Evolutionary conservation across 2,888 invertebrate species (phyloP).

Genomic region (Drosophila neonasuta): DNA sequence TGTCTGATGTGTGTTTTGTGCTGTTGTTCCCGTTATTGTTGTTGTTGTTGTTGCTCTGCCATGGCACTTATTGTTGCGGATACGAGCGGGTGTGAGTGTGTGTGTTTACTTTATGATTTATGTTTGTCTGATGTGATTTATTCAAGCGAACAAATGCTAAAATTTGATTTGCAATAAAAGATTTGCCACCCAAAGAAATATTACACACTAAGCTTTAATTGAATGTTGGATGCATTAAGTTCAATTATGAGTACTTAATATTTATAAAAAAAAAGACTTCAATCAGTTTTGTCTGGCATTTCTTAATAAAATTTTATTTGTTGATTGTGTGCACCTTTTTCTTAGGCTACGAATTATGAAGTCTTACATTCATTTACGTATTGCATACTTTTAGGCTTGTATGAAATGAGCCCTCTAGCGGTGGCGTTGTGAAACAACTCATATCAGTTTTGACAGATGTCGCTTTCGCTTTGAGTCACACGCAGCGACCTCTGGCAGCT

Average conservation of each 20-base stretch:
- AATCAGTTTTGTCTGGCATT: no score
- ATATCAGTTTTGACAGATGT: conserved; percentile 51
- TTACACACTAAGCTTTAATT: conserved; percentile 49
- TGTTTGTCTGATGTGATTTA: conserved; percentile 79
- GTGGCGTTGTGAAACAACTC: conserved; percentile 16
- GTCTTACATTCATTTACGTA: rapidly evolving
- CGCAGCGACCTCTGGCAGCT: conserved; percentile 45
- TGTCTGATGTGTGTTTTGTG: conserved; percentile 75
- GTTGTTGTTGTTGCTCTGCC: conserved; percentile 1
- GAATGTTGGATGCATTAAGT: background rate
- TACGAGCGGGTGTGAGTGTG: conserved; percentile 26
- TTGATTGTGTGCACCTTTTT: background rate
- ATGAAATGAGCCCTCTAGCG: conserved; percentile 28
- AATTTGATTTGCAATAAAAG: conserved; percentile 70
- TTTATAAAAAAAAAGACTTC: background rate
- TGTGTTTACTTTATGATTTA: conserved; percentile 75
- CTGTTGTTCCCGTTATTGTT: conserved; percentile 16
- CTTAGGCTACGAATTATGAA: background rate
- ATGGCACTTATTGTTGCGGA: conserved; percentile 48
- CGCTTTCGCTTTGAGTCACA: conserved; percentile 54
- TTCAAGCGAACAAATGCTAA: conserved; percentile 75
- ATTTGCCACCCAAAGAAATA: conserved; percentile 41
- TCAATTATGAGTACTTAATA: background rate
- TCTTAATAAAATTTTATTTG: background rate
- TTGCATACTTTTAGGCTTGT: conserved; percentile 45